Conservation (phyloP, 2,888 invertebrate genomes). For the Dyspetes luteomarginatus region DNA sequence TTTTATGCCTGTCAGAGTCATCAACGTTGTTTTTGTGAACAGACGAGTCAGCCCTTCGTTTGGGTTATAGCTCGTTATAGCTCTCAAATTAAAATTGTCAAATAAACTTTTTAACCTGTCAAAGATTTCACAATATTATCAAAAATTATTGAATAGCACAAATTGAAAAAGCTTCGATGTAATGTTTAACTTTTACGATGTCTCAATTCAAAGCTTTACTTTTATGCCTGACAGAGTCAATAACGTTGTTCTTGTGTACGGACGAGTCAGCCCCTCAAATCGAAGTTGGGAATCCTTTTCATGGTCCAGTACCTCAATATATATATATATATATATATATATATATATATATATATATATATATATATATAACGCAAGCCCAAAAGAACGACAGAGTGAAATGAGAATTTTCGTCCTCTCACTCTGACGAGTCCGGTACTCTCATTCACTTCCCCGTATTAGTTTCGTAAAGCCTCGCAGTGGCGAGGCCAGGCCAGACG, state of each 20-base stretch:
- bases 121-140: too few species aligned
- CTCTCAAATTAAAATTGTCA: too few species aligned
- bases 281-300: constrained; percentile 34
- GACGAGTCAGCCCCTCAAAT: background rate
- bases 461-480: constrained; percentile 55
- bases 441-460: constrained; percentile 59
- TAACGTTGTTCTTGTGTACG: constrained; percentile 2
- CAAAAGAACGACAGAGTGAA: constrained; percentile 49
- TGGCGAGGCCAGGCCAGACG: constrained; percentile 42
- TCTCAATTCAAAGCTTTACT: constrained; percentile 1
- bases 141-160: background rate
- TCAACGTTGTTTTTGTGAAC: background rate
- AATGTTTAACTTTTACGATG: background rate
- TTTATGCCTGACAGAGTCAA: background rate
- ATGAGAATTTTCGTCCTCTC: constrained; percentile 50
- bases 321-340: too few species aligned
- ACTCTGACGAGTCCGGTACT: background rate
- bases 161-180: background rate
- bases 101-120: too few species aligned
- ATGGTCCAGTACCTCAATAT: constrained; percentile 28
- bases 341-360: too few species aligned
- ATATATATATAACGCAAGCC: constrained; percentile 3
- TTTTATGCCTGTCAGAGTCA: background rate
- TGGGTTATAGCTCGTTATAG: too few species aligned
- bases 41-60: background rate